phyloP scores from a whole-genome alignment of 1,140 invertebrate genomes.

The Drosophila guanche region DNA sequence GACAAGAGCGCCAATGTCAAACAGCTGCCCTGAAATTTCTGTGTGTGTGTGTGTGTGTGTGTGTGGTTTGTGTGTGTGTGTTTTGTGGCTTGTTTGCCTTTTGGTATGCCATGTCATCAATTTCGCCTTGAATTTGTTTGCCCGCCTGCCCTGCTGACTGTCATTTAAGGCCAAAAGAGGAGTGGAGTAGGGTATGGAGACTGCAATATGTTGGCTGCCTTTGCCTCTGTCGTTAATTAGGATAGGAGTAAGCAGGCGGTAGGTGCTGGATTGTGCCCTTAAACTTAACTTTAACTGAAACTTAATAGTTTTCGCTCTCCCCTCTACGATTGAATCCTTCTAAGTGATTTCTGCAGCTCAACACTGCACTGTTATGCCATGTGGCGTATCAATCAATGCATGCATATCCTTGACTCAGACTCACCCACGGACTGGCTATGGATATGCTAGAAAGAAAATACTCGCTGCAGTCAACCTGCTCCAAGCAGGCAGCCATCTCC shows the following conservation, averaged over 20 bases:
- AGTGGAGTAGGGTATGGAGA: neutral
- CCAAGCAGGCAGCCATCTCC: conserved; percentile 19
- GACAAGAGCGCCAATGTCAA: conserved; percentile 69
- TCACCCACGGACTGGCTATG: neutral
- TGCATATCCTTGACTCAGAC: conserved; percentile 8
- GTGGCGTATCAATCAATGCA: conserved; percentile 21
- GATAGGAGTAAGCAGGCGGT: neutral
- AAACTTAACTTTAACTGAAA: neutral
- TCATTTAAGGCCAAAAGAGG: conserved; percentile 27
- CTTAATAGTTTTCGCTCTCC: too few relatives aligned
- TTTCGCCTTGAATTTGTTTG: conserved; percentile 80
- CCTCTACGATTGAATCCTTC: neutral
- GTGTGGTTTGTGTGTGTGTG: conserved; percentile 37
- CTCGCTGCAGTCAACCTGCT: conserved; percentile 15
- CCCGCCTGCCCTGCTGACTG: conserved; percentile 60
- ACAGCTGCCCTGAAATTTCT: conserved; percentile 44
- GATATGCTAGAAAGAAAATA: neutral
- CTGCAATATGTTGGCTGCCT: conserved; percentile 23
- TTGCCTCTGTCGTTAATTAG: conserved; percentile 57
- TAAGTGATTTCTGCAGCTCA: conserved; percentile 23
- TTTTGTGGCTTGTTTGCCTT: conserved; percentile 30
- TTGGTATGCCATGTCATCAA: conserved; percentile 69
- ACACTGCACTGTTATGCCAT: conserved; percentile 28
- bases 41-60: conserved; percentile 24
- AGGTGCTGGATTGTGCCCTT: neutral